Base-by-base conservation (phyloP, 2,113 vertebrate species). In the Haemorhous mexicanus region DNA sequence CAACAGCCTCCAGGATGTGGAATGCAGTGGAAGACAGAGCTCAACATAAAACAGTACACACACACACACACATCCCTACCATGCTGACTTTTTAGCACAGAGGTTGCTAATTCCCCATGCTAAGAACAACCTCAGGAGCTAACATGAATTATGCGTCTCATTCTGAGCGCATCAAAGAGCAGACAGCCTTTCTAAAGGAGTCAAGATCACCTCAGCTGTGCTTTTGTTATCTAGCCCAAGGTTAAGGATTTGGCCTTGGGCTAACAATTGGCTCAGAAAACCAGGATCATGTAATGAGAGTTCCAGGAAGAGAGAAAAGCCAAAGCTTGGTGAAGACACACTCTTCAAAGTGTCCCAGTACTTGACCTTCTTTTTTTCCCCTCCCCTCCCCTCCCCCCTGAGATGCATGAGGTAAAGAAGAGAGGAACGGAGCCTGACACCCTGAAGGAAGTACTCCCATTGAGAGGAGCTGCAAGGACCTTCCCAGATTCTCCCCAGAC, bases 211-310 rank as follows among this genome's bases (percentile, higher is more conserved):
- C 91, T 97, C 93, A 95, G 91, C 93, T 94, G 89, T 91, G 94
- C 95, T 94, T 95, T 89, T 96, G 94, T 91, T 96, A 96, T 89
- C 93, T 93, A 94, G 91, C 91, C 87, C 93, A 95, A 91, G 95
- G 94, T 94, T 91, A 96, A 82, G 81, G 91, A 95, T 91, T 95
- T 93, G 84, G 91, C 94, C 96, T 95, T 87, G 84, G 95, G 95
- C 95, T 96, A 95, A 82, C 89, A 85, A 89, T 82, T 95, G 89
- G 93, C 93, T 97, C 81, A 91, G 89, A 95, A 95, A 95, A 79
- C 58, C 89, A 79, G 80, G 81, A 96, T 95, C 94, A 50, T 61
- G 37, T 84, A 92, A 94, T 61, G 20, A 94, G 80, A 95, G 87
- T 89, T 95, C 76, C 82, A 95, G 88, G 79, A 96, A 96, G 88